Evolutionary conservation across 2,888 invertebrate species (phyloP), one percentile per base, ranked within the genome.

Genomic region (Hypsopygia costalis): DNA sequence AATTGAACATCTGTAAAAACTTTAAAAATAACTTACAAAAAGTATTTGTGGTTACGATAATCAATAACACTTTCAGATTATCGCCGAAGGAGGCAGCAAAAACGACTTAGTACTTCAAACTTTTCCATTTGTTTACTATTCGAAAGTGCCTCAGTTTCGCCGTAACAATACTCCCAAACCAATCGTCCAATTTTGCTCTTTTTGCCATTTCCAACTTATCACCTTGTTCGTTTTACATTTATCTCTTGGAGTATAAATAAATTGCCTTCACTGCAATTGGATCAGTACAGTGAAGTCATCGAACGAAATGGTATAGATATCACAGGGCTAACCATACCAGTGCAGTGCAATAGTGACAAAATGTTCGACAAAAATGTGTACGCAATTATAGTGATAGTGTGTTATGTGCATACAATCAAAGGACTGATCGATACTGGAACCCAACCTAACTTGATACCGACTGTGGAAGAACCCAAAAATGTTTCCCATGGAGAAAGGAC

Each of bases 201-300:
- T 73, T 75, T 76, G 59, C 63, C 53, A 53, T 65, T 74, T 72
- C 66, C 69, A 62, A 55, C 40, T 28, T 30, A 37, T 58, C 51
- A 46, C 54, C 52, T 39, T 50, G 46, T 61, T 53, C 60, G 72
- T 72, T 80, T 72, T 81, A 62, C 69, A 64, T 49, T 61, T 52
- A 52, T 47, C 52, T 51, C 49, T 55, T 48, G 52, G 16, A 16
- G 70, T 87, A 87, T 87, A 87, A 87, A 83, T 67, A 75, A 78
- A 74, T 74, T 65, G 67, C 51, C 50, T 58, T 52, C 45, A 50
- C 55, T 56, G 51, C 51, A 42, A 39, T 41, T 41, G 51, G 52
- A 81, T 71, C 85, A 88, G 85, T 86, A 52, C 49, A 51, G 52
- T 58, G 48, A 49, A 34, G 64, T 47, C 54, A 47, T 46, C 54